phyloP scores from a whole-genome alignment of 2,888 invertebrate genomes.

The Thymelicus acteon region DNA sequence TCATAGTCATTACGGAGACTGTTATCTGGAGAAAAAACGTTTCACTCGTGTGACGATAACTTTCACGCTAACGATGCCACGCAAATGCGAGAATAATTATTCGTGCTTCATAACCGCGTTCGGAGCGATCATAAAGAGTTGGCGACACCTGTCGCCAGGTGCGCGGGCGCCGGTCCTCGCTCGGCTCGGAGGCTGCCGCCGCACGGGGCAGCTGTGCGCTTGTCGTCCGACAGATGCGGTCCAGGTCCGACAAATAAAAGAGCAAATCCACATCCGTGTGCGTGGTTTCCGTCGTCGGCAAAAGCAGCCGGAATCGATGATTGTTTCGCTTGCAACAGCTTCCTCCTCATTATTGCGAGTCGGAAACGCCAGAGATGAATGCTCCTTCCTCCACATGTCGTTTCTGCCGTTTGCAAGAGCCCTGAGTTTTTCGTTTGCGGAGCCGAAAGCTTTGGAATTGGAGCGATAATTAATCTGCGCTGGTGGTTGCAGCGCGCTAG shows the following conservation, averaged over 20 bases:
- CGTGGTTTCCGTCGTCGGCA: conserved; percentile 71
- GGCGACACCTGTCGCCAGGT: conserved; percentile 78
- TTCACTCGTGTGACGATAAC: conserved; percentile 66
- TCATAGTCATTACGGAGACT: conserved; percentile 64
- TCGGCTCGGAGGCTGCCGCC: conserved; percentile 58
- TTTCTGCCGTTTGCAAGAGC: conserved; percentile 14
- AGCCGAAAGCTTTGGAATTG: conserved; percentile 37
- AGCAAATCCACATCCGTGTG: conserved; percentile 76
- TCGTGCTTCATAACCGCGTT: conserved; percentile 45
- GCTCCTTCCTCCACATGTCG: conserved; percentile 40
- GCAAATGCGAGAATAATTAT: conserved; percentile 57
- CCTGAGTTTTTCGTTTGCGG: not conserved
- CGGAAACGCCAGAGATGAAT: conserved; percentile 67
- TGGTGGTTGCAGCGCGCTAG: conserved; percentile 43
- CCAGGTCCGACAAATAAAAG: conserved; percentile 81
- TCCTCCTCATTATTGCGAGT: conserved; percentile 72
- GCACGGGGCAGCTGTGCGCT: conserved; percentile 75
- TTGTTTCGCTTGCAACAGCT: conserved; percentile 78
- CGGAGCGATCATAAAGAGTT: conserved; percentile 39
- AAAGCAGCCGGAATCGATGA: conserved; percentile 74
- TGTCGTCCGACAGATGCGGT: conserved; percentile 80
- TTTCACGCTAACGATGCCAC: conserved; percentile 65
- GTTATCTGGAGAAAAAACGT: conserved; percentile 57
- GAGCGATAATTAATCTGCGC: conserved; percentile 53
- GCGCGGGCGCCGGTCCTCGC: conserved; percentile 61